Evolutionary conservation across 92 coral and sea anemone genomes (phyloP).

Genomic region (Bergia puertoricense): DNA sequence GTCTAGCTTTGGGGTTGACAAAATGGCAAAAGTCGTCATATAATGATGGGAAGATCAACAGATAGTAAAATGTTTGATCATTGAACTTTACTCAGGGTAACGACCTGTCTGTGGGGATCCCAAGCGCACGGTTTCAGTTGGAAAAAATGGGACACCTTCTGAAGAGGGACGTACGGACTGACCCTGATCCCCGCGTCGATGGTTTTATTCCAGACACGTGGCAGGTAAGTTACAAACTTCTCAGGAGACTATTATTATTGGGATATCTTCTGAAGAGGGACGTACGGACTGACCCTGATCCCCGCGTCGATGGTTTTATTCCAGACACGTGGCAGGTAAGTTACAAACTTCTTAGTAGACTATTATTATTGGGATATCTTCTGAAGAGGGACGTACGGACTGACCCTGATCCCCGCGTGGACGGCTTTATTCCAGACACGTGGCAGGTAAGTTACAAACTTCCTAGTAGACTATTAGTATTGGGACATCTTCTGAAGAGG

Average conservation of each 20-base stretch:
- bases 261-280: slow-evolving; percentile 65
- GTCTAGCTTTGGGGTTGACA: too few relatives aligned
- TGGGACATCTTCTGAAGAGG: slow-evolving; percentile 56
- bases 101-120: slow-evolving; percentile 42
- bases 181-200: slow-evolving; percentile 66
- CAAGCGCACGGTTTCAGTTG: slow-evolving; percentile 75
- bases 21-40: too few relatives aligned
- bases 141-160: slow-evolving; percentile 72
- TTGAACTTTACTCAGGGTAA: neutral
- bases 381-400: slow-evolving; percentile 61
- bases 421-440: slow-evolving; percentile 55
- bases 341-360: neutral
- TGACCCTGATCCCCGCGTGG: slow-evolving; percentile 66
- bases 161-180: slow-evolving; percentile 64
- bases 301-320: slow-evolving; percentile 46
- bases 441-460: slow-evolving; percentile 63
- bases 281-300: slow-evolving; percentile 59
- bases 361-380: slow-evolving; percentile 31
- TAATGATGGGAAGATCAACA: too few relatives aligned
- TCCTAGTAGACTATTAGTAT: too few relatives aligned
- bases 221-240: slow-evolving; percentile 55
- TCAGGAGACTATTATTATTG: neutral
- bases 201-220: slow-evolving; percentile 79
- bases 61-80: neutral
- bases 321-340: slow-evolving; percentile 84